Percentiles rank a stretch among this genome's conserved stretches.
Evolutionary conservation across 35 echinoderm and acorn worm species (phyloP).

Genomic region (Ptychodera flava): DNA sequence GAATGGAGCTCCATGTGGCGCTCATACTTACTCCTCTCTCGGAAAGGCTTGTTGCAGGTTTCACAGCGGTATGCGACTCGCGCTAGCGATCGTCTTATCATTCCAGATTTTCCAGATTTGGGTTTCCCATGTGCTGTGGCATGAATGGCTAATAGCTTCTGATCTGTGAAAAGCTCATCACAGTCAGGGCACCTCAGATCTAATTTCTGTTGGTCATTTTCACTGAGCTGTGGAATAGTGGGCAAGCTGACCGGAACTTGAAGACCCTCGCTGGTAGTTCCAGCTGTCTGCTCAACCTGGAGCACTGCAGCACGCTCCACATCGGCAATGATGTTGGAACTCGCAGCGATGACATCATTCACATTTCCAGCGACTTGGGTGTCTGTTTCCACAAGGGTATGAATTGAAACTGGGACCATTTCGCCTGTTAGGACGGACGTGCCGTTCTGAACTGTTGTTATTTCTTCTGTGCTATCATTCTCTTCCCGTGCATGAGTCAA

Average conservation of each 20-base stretch:
- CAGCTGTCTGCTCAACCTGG: background rate
- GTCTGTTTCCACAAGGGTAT: background rate
- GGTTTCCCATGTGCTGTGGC: slow-evolving; percentile 59
- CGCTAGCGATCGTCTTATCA: background rate
- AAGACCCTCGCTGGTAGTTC: background rate
- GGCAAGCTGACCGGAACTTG: background rate
- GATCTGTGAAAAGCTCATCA: slow-evolving; percentile 42
- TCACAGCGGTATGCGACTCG: slow-evolving; percentile 33
- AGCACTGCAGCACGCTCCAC: background rate
- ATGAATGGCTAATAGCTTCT: slow-evolving; percentile 53
- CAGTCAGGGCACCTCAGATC: slow-evolving; percentile 54
- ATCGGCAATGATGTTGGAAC: background rate
- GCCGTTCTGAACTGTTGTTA: background rate
- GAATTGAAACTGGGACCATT: background rate
- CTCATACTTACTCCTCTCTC: slow-evolving; percentile 26
- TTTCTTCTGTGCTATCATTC: background rate
- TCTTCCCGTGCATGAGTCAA: slow-evolving; percentile 7
- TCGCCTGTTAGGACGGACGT: background rate
- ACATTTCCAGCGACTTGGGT: background rate
- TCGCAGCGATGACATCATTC: background rate
- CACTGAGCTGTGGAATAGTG: background rate
- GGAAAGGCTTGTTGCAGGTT: slow-evolving; percentile 55
- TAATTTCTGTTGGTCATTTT: background rate
- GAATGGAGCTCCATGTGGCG: slow-evolving; percentile 50
- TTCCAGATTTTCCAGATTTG: slow-evolving; percentile 8